Percentiles rank a stretch among this genome's conserved stretches.
Conservation (phyloP, 2,113 vertebrate species). For the Tachycineta bicolor region DNA sequence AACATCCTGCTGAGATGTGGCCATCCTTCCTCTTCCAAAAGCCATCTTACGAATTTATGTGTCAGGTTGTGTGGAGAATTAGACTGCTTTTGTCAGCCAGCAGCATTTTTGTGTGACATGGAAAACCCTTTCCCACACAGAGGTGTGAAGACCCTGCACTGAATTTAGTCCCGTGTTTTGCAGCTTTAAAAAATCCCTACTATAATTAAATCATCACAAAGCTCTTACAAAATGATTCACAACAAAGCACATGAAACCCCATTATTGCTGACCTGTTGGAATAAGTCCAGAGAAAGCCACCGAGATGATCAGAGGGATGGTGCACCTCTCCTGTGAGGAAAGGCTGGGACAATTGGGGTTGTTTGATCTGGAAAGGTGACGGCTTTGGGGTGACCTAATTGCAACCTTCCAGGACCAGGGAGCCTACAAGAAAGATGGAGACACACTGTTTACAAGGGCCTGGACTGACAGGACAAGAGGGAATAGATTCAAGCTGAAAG, state of each 20-base stretch:
- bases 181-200: neutral
- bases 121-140: neutral
- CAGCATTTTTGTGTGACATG: neutral
- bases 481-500: neutral
- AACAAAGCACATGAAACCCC: neutral
- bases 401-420: neutral
- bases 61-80: neutral
- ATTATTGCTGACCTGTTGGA: neutral
- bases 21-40: neutral
- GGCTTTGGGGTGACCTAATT: neutral
- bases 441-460: neutral
- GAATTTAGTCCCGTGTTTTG: neutral
- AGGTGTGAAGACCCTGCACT: neutral
- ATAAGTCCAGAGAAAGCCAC: neutral
- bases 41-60: neutral
- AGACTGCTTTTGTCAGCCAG: neutral
- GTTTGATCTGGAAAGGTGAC: neutral
- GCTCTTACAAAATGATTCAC: neutral
- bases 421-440: neutral
- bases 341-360: neutral
- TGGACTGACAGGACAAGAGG: neutral
- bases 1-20: fast-evolving
- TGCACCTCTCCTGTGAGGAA: neutral
- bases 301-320: neutral
- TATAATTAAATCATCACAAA: neutral